A percentile compares a stretch with the other conserved stretches of the same genome.
These are phyloP conservation scores for Aphelocoma californica DNA, from an alignment of 2,797 vertebrate species.

Conservation along the genomic window DNA sequence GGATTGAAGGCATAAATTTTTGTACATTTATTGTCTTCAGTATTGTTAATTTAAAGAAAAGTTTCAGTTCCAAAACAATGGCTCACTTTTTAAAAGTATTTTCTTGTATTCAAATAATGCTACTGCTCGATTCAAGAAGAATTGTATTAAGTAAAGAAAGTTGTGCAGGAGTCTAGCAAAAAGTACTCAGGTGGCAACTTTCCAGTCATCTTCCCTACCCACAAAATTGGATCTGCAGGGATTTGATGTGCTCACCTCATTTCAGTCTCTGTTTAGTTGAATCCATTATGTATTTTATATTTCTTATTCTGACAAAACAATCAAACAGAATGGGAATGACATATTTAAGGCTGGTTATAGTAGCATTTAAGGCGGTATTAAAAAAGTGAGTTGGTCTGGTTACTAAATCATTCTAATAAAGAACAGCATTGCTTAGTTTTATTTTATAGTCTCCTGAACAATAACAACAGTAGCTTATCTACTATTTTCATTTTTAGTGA, in stretches of 20 bases:
- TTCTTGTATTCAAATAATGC: background rate
- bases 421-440: background rate
- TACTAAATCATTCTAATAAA: conserved; percentile 43
- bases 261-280: conserved; percentile 15
- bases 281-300: conserved; percentile 39
- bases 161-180: background rate
- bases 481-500: background rate
- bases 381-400: background rate
- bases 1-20: background rate
- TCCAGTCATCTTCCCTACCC: background rate
- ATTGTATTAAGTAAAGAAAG: background rate
- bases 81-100: background rate
- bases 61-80: background rate
- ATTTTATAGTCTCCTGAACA: conserved; percentile 13
- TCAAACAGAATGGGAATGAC: conserved; percentile 23
- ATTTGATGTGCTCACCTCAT: background rate
- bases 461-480: background rate
- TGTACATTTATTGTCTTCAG: background rate
- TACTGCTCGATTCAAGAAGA: background rate
- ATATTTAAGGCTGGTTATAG: conserved; percentile 19
- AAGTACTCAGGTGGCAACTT: background rate
- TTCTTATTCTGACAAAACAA: conserved; percentile 46
- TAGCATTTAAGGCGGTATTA: background rate
- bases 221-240: conserved; percentile 29
- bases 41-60: background rate